Conservation (phyloP, 2,113 vertebrate species). For the Mus pahari region DNA sequence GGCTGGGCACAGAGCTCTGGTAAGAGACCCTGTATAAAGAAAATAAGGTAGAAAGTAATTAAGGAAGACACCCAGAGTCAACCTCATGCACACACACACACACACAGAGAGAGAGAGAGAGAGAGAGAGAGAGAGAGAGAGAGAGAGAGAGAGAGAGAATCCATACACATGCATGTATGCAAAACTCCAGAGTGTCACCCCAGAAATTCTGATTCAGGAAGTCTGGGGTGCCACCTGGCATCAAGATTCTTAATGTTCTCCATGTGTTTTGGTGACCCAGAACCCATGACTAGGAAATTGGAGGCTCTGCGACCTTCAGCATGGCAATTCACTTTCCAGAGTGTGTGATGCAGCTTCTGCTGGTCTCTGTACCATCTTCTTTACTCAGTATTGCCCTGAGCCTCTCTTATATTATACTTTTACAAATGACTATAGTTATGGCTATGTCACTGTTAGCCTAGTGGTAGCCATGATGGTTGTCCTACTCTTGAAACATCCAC, state of each 20-base stretch:
- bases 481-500: neutral
- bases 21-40: neutral
- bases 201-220: neutral
- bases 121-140: neutral
- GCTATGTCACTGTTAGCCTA: neutral
- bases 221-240: accelerated
- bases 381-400: no score
- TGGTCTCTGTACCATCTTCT: neutral
- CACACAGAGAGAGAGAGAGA: neutral
- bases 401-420: no score
- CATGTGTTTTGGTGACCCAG: neutral
- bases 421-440: neutral
- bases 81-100: neutral
- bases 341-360: accelerated
- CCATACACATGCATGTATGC: neutral
- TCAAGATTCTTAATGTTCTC: neutral
- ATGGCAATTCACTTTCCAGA: no score
- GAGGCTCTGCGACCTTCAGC: neutral
- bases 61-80: neutral
- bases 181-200: neutral
- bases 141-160: neutral
- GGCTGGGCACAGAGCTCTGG: neutral
- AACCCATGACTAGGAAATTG: neutral
- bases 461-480: neutral
- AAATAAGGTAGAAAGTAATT: neutral